These are phyloP conservation scores for Rachycentron canadum DNA, from an alignment of 2,797 vertebrate species.

Conservation along the genomic window DNA sequence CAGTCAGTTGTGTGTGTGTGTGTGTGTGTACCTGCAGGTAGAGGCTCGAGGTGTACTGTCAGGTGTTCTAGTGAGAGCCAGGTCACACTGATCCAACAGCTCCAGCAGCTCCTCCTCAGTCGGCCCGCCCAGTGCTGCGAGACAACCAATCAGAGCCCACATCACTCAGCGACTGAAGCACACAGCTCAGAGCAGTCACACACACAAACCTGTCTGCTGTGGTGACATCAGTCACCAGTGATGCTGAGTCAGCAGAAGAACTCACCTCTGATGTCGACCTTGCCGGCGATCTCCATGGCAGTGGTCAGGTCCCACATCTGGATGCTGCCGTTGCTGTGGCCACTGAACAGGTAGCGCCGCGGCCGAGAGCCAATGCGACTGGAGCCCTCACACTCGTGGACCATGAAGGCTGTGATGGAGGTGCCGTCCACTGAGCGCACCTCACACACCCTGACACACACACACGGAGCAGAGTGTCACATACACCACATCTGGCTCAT, in stretches of 20 bases:
- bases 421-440: slow-evolving; percentile 90
- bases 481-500: background rate
- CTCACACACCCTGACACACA: slow-evolving; percentile 88
- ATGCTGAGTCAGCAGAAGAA: background rate
- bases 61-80: slow-evolving; percentile 87
- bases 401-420: slow-evolving; percentile 90
- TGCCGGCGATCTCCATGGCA: slow-evolving; percentile 90
- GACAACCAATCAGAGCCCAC: slow-evolving; percentile 49
- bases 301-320: slow-evolving; percentile 97
- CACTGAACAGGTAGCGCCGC: slow-evolving; percentile 92
- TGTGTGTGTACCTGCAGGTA: slow-evolving; percentile 81
- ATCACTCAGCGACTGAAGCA: slow-evolving; percentile 22
- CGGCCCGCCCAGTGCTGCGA: slow-evolving; percentile 86
- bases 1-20: slow-evolving; percentile 6
- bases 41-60: slow-evolving; percentile 86
- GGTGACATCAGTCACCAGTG: background rate
- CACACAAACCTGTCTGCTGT: background rate
- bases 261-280: slow-evolving; percentile 86
- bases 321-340: slow-evolving; percentile 93
- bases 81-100: slow-evolving; percentile 91
- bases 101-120: slow-evolving; percentile 91
- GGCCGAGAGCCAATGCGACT: slow-evolving; percentile 92
- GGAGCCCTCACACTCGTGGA: slow-evolving; percentile 94
- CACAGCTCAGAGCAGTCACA: background rate
- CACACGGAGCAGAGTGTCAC: background rate